Evolutionary conservation across 2,888 invertebrate genomes (phyloP), one percentile per base, ranked within the genome.

Genomic region (Rhopalosiphum nymphaeae): DNA sequence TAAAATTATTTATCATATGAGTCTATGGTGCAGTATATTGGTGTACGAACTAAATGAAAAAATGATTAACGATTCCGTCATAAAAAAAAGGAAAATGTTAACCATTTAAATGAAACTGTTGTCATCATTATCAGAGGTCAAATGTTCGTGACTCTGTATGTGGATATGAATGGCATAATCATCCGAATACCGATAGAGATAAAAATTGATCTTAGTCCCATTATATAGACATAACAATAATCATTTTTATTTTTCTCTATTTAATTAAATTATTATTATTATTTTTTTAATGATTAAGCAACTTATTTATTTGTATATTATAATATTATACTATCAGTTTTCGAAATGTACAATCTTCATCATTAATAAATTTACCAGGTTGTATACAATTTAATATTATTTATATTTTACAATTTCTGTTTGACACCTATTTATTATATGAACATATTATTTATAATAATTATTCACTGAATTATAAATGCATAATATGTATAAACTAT

Each of bases 41-140:
- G 78, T 78, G 78, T 78, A 78, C 36, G 36, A 36, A 57, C 89
- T 57, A 56, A 89, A 89, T 42, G 56, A 44, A 57, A 89, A 89
- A 89, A 57, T 26, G 89, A 89, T 89, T 44, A 89, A 56, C 29
- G 29, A 89, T 89, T 57, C 89, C 42, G 42, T 89, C 57, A 89
- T 89, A 57, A 89, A 88, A 89, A 88, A 89, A 89, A 42, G 9
- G 16, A 21, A 78, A 78, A 78, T 78, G 78, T 89, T 57, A 89
- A 89, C 57, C 42, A 89, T 89, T 89, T 56, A 89, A 89, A 89
- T 89, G 29, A 89, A 89, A 57, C 57, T 57, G 57, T 89, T 89
- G 57, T 16, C 57, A 89, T 89, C 57, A 56, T 89, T 89, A 89
- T 89, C 89, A 56, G 56, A 56, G 89, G 89, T 89, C 89, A 89